These are phyloP conservation scores for Xestia xanthographa DNA, from an alignment of 2,888 invertebrate genomes.

Conservation along the genomic window DNA sequence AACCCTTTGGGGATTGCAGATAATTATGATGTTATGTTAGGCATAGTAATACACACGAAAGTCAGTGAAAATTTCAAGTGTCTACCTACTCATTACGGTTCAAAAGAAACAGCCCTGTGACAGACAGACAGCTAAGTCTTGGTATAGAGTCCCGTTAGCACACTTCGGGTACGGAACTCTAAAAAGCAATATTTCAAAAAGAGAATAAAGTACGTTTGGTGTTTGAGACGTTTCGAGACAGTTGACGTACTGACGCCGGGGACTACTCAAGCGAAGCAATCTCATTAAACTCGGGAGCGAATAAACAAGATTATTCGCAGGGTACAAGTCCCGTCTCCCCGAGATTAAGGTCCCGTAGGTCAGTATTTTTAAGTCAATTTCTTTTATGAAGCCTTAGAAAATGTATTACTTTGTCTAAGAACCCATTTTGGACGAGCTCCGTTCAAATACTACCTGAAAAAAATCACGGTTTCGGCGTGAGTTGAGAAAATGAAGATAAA, in stretches of 20 bases:
- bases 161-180: neutral
- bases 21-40: no score
- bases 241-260: slow-evolving; percentile 56
- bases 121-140: neutral
- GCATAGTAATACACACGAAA: neutral
- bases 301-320: slow-evolving; percentile 76
- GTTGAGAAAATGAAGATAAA: slow-evolving; percentile 55
- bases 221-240: slow-evolving; percentile 42
- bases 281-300: slow-evolving; percentile 73
- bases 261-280: slow-evolving; percentile 69
- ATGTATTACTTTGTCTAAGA: slow-evolving; percentile 63
- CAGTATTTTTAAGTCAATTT: slow-evolving; percentile 73
- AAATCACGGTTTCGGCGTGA: slow-evolving; percentile 42
- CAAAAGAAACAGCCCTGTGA: neutral
- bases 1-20: no score
- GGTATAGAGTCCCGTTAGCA: neutral
- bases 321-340: slow-evolving; percentile 65
- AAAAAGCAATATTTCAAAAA: slow-evolving; percentile 56
- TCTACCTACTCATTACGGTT: neutral
- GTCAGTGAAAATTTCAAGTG: neutral
- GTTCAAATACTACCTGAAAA: slow-evolving; percentile 57
- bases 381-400: slow-evolving; percentile 65
- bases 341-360: slow-evolving; percentile 70
- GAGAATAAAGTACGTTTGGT: slow-evolving; percentile 55
- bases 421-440: slow-evolving; percentile 60